A percentile compares a stretch with the other conserved stretches of the same genome.
phyloP scores from a whole-genome alignment of 2,797 vertebrate genomes.

The Botia kubotai region DNA sequence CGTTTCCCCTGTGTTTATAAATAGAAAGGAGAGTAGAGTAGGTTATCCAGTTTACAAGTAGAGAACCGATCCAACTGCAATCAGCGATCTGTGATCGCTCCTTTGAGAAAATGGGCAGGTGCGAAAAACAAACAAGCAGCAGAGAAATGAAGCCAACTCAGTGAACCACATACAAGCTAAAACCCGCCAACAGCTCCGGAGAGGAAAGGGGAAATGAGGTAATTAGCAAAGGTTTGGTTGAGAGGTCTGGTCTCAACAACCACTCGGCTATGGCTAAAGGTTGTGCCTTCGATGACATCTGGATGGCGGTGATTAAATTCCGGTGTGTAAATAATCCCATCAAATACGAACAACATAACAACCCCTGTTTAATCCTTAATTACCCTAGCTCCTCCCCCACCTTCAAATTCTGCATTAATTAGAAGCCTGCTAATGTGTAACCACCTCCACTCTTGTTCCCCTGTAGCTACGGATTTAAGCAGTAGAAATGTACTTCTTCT shows the following conservation, averaged over 20 bases:
- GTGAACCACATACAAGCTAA: constrained; percentile 39
- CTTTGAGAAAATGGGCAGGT: constrained; percentile 32
- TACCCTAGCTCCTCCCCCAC: constrained; percentile 74
- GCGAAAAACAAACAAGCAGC: constrained; percentile 35
- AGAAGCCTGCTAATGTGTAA: constrained; percentile 72
- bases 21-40: constrained; percentile 6
- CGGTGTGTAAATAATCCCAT: constrained; percentile 75
- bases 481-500: constrained; percentile 5
- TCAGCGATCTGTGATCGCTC: constrained; percentile 12
- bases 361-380: constrained; percentile 77
- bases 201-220: constrained; percentile 46
- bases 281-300: constrained; percentile 74
- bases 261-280: constrained; percentile 58
- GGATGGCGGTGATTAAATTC: constrained; percentile 73
- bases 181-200: constrained; percentile 44
- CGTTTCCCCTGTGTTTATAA: background rate
- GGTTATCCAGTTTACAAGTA: constrained; percentile 1
- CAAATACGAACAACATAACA: constrained; percentile 76
- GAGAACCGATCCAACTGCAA: constrained; percentile 3
- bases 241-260: constrained; percentile 51
- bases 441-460: constrained; percentile 66
- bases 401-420: constrained; percentile 69
- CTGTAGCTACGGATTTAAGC: constrained; percentile 9
- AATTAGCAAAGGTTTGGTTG: constrained; percentile 53
- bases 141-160: constrained; percentile 39